Conservation (phyloP, 1,140 invertebrate genomes). For the Drosophila biarmipes region DNA sequence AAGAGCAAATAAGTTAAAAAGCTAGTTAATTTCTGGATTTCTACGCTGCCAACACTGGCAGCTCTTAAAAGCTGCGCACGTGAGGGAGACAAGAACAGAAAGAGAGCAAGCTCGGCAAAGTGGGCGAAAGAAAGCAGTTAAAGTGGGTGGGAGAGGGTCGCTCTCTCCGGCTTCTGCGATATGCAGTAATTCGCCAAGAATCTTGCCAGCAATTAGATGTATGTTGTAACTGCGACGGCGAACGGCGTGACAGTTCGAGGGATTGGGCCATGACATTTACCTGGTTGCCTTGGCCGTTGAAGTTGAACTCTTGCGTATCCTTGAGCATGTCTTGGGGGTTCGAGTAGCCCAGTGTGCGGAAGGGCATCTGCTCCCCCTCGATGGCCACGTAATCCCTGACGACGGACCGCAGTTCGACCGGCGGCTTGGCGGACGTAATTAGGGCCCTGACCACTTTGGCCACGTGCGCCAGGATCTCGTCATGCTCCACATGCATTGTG, state of each 20-base stretch:
- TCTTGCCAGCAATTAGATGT: constrained; percentile 22
- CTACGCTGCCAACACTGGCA: constrained; percentile 1
- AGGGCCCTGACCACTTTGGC: constrained; percentile 66
- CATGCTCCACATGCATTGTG: constrained; percentile 13
- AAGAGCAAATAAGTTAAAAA: background rate
- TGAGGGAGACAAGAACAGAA: background rate
- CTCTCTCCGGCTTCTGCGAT: constrained; percentile 4
- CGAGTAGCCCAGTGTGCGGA: constrained; percentile 45
- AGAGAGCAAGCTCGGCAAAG: constrained; percentile 14
- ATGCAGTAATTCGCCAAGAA: constrained; percentile 27
- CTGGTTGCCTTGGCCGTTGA: constrained; percentile 35
- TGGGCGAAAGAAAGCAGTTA: constrained; percentile 7
- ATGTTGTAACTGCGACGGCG: background rate
- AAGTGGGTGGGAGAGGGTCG: constrained; percentile 9
- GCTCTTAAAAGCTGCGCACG: constrained; percentile 40
- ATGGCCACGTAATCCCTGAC: constrained; percentile 54
- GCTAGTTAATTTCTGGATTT: background rate
- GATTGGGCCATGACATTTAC: constrained; percentile 25
- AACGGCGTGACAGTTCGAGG: background rate
- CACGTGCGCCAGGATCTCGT: constrained; percentile 36
- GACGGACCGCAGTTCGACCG: constrained; percentile 47
- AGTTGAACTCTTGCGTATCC: constrained; percentile 59
- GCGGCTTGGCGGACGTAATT: constrained; percentile 66
- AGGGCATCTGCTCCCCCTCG: constrained; percentile 59
- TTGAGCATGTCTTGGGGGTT: constrained; percentile 1